Evolutionary conservation across 2,797 vertebrate species (phyloP), one percentile per base, ranked within the genome.

Genomic region (Heteromormyrus szaboi): DNA sequence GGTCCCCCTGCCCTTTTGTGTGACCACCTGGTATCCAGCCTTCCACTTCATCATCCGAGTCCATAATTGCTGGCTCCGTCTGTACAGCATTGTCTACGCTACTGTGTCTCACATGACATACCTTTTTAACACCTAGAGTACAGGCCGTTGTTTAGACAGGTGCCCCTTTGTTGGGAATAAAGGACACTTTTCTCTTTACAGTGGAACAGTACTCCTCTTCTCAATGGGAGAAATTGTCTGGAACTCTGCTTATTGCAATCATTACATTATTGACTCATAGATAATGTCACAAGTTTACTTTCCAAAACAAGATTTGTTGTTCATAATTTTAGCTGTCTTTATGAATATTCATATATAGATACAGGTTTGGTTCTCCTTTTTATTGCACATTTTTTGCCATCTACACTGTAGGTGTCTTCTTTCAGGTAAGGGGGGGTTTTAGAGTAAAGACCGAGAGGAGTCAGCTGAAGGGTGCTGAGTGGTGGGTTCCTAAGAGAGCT

Each of bases 121-220:
- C 88, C 89, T 87, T 46, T 76, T 88, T 87, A 90, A 90, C 83
- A 1, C 3, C 8, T 53, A 22, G 53, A 54, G 7, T 84, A 56
- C 65, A 65, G 92, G 93, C 92, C 92, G 93, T 90, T 90, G 91
- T 96, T 96, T 95, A 91, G 92, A 90, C 95, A 94, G 95, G 93
- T 96, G 95, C 89, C 89, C 91, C 93, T 92, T 92, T 91, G 91
- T 93, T 87, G 7, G 53, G 46, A n/a, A n/a, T 81, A 44, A 46
- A 50, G 76, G 87, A 89, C 86, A 85, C 79, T 85, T 68, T 87
- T 88, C 65, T 48, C 54, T 90, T 87, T 89, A 89, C 62, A 59
- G 50, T 8, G 90, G 83, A 48, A 48, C 50, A 29, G 48, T 29
- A 33, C 33, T 25, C 29, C 51, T 33, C 84, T 86, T 53, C 29